Percentiles rank a stretch among this genome's conserved stretches.
Evolutionary conservation across 2,797 vertebrate genomes (phyloP).

Genomic region (Micromesistius poutassou): DNA sequence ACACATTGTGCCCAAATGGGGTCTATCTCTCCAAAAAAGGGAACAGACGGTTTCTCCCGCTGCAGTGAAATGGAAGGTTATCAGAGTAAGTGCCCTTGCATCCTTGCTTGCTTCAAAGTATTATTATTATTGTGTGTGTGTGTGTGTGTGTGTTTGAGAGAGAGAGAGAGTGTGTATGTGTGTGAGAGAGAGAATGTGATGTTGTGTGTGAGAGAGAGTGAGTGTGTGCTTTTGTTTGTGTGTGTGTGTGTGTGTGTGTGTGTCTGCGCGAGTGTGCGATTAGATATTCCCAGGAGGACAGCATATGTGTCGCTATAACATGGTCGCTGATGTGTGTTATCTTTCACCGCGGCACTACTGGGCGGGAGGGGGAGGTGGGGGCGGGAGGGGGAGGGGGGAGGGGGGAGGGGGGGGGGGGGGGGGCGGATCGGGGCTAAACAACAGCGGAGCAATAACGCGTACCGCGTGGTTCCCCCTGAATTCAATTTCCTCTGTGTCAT

Average conservation of each 20-base stretch:
- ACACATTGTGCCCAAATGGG: slow-evolving; percentile 5
- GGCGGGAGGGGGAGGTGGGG: background rate
- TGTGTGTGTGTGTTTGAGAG: too few relatives aligned
- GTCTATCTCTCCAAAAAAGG: slow-evolving; percentile 8
- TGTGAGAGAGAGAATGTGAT: background rate
- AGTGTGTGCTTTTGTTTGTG: too few relatives aligned
- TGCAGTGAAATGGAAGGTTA: slow-evolving; percentile 21
- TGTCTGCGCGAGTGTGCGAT: too few relatives aligned
- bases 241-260: too few relatives aligned
- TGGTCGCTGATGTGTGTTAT: background rate
- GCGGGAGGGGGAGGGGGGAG: background rate
- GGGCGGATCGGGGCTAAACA: background rate
- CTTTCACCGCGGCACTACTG: background rate
- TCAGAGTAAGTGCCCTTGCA: slow-evolving; percentile 1
- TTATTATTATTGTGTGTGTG: too few relatives aligned
- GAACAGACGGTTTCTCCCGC: background rate
- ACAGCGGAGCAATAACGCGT: background rate
- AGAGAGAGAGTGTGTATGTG: too few relatives aligned
- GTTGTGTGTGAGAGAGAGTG: background rate
- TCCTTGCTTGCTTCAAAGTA: background rate
- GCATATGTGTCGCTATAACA: background rate
- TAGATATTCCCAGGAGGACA: background rate
- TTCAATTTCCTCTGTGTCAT: background rate
- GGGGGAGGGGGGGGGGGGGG: background rate
- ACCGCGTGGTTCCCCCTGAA: background rate